phyloP scores from a whole-genome alignment of 2,888 invertebrate genomes.

The Leucophora obtusa region DNA sequence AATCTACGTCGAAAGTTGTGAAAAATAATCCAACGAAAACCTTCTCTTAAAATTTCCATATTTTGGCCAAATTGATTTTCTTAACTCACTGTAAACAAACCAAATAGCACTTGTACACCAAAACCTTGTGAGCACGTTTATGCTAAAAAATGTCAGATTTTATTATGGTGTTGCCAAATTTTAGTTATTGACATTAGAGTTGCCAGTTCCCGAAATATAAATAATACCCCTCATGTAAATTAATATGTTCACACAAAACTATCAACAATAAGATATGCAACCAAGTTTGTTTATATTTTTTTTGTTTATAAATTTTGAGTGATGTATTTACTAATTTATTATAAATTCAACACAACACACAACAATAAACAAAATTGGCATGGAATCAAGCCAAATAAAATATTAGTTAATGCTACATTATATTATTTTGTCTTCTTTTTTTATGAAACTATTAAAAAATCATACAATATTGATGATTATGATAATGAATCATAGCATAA shows the following conservation, averaged over 20 bases:
- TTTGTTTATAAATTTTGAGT: slow-evolving; percentile 7
- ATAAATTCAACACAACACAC: slow-evolving; percentile 32
- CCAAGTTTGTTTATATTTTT: slow-evolving; percentile 1
- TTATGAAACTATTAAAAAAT: neutral
- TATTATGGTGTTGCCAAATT: too few species aligned
- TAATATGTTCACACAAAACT: neutral
- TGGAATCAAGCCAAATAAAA: slow-evolving; percentile 18
- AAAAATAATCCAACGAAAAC: too few species aligned
- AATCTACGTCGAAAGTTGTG: too few species aligned
- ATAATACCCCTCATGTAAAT: too few species aligned
- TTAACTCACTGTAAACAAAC: too few species aligned
- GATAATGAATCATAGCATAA: neutral
- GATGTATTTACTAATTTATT: slow-evolving; percentile 40
- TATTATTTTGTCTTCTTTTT: neutral
- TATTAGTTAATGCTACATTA: neutral
- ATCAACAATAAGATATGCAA: neutral
- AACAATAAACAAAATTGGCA: slow-evolving; percentile 9
- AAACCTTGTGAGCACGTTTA: too few species aligned
- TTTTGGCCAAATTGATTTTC: too few species aligned
- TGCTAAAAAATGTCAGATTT: too few species aligned
- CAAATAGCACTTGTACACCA: too few species aligned
- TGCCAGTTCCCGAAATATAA: too few species aligned
- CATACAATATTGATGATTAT: neutral
- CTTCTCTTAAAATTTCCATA: too few species aligned
- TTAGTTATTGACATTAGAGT: too few species aligned